Conservation (phyloP, 35 echinoderm and acorn worm genomes). For the Ptychodera flava region DNA sequence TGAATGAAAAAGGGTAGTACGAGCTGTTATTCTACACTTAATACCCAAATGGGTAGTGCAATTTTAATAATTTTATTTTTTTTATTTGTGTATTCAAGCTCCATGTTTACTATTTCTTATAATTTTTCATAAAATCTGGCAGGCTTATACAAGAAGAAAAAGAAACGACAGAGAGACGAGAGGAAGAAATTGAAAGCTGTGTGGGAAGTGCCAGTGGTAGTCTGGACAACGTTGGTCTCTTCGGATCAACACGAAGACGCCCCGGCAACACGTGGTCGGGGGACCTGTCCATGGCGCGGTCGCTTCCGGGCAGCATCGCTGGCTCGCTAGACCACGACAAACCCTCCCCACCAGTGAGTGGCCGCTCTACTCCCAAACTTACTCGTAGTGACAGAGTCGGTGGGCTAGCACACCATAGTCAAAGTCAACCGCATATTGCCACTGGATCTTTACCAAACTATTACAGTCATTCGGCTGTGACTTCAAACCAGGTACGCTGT, state of each 20-base stretch:
- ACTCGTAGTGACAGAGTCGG: slow-evolving; percentile 36
- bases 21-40: too few relatives aligned
- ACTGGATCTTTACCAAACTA: neutral
- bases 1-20: too few relatives aligned
- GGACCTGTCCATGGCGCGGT: slow-evolving; percentile 63
- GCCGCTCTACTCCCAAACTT: slow-evolving; percentile 66
- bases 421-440: slow-evolving; percentile 93
- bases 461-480: neutral
- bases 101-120: too few relatives aligned
- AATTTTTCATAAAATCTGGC: too few relatives aligned
- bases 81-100: too few relatives aligned
- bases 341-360: slow-evolving; percentile 74
- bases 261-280: slow-evolving; percentile 53
- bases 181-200: slow-evolving; percentile 85
- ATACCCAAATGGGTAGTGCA: too few relatives aligned
- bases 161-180: slow-evolving; percentile 77
- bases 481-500: neutral
- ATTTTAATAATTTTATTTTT: too few relatives aligned
- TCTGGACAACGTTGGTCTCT: slow-evolving; percentile 92
- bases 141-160: slow-evolving; percentile 99
- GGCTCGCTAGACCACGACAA: slow-evolving; percentile 69
- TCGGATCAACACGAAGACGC: slow-evolving; percentile 32
- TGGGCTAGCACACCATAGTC: slow-evolving; percentile 68
- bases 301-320: slow-evolving; percentile 89
- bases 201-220: slow-evolving; percentile 68